Conservation (phyloP, 2,888 invertebrate genomes). For the Cactoblastis cactorum region DNA sequence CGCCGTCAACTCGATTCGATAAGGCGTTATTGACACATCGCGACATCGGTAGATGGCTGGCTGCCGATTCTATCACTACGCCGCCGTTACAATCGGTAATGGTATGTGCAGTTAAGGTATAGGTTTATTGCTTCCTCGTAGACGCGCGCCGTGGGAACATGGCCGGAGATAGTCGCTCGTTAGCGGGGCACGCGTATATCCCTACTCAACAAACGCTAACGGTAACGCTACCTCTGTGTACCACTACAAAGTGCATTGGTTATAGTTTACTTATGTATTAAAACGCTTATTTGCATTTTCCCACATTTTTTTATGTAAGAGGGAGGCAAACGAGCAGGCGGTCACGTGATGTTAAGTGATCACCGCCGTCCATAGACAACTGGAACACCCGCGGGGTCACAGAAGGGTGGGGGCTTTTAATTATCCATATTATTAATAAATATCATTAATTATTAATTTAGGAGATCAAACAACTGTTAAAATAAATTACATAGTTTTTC, state of each 20-base stretch:
- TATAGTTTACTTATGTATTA: not conserved
- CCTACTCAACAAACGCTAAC: conserved; percentile 31
- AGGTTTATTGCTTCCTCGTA: conserved; percentile 75
- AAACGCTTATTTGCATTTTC: not conserved
- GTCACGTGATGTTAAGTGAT: too few species aligned
- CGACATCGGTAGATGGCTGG: conserved; percentile 30
- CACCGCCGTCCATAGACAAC: too few species aligned
- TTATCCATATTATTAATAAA: too few species aligned
- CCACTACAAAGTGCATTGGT: not conserved
- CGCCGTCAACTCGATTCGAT: conserved; percentile 52
- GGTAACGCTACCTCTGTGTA: conserved; percentile 26
- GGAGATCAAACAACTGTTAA: too few species aligned
- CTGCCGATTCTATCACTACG: conserved; percentile 59
- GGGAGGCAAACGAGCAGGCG: too few species aligned
- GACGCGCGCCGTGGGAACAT: conserved; percentile 63
- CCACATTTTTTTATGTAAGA: too few species aligned
- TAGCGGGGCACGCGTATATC: conserved; percentile 56
- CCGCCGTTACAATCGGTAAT: conserved; percentile 74
- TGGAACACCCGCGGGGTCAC: too few species aligned
- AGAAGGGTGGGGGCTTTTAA: too few species aligned
- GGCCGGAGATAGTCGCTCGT: conserved; percentile 72
- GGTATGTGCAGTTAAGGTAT: conserved; percentile 74
- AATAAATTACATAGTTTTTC: too few species aligned
- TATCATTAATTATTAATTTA: too few species aligned
- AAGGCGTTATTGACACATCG: conserved; percentile 63